phyloP scores from a whole-genome alignment of 2,113 vertebrate genomes.

The Felis chaus region DNA sequence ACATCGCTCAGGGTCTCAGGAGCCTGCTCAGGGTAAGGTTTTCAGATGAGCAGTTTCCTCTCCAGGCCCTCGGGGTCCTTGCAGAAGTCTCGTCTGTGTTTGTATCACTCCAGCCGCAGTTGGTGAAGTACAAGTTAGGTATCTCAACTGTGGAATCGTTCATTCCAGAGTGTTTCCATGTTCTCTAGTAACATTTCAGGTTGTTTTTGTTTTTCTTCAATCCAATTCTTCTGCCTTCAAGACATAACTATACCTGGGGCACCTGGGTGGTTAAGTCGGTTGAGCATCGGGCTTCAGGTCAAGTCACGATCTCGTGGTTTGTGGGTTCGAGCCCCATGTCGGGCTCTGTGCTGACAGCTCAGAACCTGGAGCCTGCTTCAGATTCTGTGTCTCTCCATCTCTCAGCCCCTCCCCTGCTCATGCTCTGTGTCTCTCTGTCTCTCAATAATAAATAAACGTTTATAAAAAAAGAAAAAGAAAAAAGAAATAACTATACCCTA shows the following conservation, averaged over 20 bases:
- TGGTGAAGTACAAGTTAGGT: background rate
- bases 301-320: too few species aligned
- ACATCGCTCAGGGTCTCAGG: background rate
- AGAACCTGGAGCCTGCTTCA: too few species aligned
- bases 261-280: too few species aligned
- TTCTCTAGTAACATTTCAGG: background rate
- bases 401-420: too few species aligned
- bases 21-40: background rate
- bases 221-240: background rate
- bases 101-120: too few species aligned
- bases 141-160: background rate
- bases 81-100: background rate
- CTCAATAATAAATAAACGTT: too few species aligned
- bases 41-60: background rate
- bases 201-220: background rate
- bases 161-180: background rate
- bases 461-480: too few species aligned
- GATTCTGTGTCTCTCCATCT: too few species aligned
- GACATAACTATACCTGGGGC: background rate
- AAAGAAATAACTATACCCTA: background rate
- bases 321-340: too few species aligned
- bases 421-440: too few species aligned
- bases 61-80: rapidly evolving
- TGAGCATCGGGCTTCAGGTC: too few species aligned
- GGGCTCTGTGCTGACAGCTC: too few species aligned